Percentiles rank a stretch among this genome's conserved stretches.
phyloP scores from a whole-genome alignment of 1,140 invertebrate genomes.

The Cherax destructor region DNA sequence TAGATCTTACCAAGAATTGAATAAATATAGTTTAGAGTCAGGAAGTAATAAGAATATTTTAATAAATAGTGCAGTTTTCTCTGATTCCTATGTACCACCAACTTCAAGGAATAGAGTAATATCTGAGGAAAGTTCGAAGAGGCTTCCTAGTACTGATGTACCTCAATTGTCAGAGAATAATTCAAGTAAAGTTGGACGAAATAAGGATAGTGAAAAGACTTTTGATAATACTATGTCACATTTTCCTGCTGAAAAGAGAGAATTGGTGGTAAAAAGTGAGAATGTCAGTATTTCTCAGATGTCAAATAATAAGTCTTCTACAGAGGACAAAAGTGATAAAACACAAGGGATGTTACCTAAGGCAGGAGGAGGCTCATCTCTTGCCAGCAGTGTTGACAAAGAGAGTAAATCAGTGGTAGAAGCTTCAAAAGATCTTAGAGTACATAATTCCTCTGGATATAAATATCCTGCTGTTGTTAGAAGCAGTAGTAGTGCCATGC shows the following conservation, averaged over 20 bases:
- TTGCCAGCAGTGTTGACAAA: neutral
- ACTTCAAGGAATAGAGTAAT: neutral
- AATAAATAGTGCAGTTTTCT: neutral
- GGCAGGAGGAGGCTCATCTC: neutral
- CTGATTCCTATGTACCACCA: slow-evolving; percentile 4
- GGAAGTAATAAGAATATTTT: neutral
- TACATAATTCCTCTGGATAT: neutral
- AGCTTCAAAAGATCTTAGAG: neutral
- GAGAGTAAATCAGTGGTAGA: neutral
- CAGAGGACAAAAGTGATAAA: neutral
- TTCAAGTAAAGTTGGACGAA: neutral
- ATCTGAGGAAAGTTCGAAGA: neutral
- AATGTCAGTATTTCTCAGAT: neutral
- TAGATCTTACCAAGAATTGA: slow-evolving; percentile 4
- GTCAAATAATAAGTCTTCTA: neutral
- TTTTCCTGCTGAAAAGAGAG: neutral
- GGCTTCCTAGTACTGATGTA: neutral
- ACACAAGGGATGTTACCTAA: neutral
- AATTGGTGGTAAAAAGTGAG: neutral
- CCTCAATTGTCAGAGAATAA: neutral
- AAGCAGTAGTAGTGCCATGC: neutral
- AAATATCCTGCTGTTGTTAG: neutral
- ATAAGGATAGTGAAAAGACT: neutral
- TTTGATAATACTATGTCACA: neutral
- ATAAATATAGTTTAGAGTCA: neutral